Percentiles rank a stretch among this genome's conserved stretches.
These are phyloP conservation scores for Poicephalus gulielmi DNA, from an alignment of 2,113 vertebrate species.

Conservation along the genomic window DNA sequence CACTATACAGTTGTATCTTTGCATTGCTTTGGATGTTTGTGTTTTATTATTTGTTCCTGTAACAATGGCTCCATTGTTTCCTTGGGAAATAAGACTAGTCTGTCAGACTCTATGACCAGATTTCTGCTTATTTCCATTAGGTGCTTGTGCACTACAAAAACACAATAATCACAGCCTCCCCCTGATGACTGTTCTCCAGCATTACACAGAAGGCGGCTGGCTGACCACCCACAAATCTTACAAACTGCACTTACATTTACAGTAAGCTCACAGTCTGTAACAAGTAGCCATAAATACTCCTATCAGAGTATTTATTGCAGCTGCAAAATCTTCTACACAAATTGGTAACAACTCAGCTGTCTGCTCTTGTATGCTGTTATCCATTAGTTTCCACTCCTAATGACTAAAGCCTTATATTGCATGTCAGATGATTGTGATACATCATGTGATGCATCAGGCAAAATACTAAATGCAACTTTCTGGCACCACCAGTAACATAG, in stretches of 20 bases:
- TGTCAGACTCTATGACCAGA: not conserved
- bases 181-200: not conserved
- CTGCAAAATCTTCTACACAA: not conserved
- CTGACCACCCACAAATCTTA: slow-evolving; percentile 10
- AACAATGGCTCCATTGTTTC: not conserved
- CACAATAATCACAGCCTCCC: not conserved
- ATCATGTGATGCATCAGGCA: not conserved
- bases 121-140: slow-evolving; percentile 1
- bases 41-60: not conserved
- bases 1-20: not conserved
- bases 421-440: not conserved
- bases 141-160: not conserved
- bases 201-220: not conserved
- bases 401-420: not conserved
- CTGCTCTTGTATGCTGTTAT: not conserved
- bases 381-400: not conserved
- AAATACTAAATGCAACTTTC: slow-evolving; percentile 6
- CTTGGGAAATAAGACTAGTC: not conserved
- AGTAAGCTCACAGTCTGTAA: not conserved
- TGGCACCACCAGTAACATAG: not conserved
- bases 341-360: not conserved
- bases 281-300: slow-evolving; percentile 22
- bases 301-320: not conserved
- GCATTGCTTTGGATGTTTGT: not conserved
- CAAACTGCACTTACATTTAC: not conserved